Percentiles rank a stretch among this genome's conserved stretches.
phyloP scores from a whole-genome alignment of 2,113 vertebrate genomes.

The Danionella cerebrum region DNA sequence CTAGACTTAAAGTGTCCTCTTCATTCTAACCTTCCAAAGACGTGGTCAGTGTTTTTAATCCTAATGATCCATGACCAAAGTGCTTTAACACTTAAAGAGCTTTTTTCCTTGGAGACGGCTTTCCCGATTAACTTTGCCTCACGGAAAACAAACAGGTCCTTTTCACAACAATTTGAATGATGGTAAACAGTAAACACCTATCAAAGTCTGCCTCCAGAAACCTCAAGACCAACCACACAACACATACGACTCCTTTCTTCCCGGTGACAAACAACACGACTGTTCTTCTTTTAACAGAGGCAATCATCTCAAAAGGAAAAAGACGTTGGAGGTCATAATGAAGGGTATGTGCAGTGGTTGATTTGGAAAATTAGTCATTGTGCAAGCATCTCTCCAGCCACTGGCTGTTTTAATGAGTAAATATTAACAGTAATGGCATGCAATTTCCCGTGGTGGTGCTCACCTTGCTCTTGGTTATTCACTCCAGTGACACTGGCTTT shows the following conservation, averaged over 20 bases:
- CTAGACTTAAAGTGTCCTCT: neutral
- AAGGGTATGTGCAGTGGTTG: constrained; percentile 53
- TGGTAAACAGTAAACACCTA: neutral
- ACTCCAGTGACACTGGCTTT: constrained; percentile 55
- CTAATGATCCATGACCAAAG: neutral
- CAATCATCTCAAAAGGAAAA: constrained; percentile 47
- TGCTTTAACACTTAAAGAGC: neutral
- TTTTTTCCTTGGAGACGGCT: neutral
- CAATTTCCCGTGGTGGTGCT: constrained; percentile 58
- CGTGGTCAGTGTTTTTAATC: neutral
- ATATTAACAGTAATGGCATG: constrained; percentile 75
- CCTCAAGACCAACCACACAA: neutral
- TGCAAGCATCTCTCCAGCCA: constrained; percentile 38
- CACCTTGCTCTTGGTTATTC: constrained; percentile 56
- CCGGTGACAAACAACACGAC: constrained; percentile 2
- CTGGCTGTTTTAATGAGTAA: constrained; percentile 59
- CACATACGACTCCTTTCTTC: neutral
- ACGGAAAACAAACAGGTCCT: neutral
- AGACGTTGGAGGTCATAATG: constrained; percentile 36
- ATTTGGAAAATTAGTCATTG: constrained; percentile 65
- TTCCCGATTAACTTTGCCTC: neutral
- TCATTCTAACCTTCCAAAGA: neutral
- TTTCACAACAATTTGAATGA: neutral
- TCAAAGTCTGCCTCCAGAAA: neutral
- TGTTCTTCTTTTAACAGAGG: constrained; percentile 17